phyloP scores from a whole-genome alignment of 2,113 vertebrate genomes.

The Planiliza haematocheilus region DNA sequence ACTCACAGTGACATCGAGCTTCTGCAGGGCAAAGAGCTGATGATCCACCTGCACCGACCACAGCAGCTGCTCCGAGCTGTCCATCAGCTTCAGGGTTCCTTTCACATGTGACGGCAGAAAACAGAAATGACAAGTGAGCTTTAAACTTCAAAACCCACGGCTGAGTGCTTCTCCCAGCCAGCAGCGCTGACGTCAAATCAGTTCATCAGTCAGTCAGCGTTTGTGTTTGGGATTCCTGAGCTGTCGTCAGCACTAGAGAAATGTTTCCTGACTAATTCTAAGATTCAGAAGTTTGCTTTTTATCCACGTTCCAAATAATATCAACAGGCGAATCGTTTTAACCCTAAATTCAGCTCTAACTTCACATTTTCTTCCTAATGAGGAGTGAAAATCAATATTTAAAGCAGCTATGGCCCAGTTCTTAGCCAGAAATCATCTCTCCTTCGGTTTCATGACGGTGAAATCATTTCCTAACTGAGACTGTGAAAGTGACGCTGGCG shows the following conservation, averaged over 20 bases:
- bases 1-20: conserved; percentile 96
- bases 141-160: not conserved
- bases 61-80: conserved; percentile 92
- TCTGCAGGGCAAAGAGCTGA: conserved; percentile 96
- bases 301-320: no score
- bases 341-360: not conserved
- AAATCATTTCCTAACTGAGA: not conserved
- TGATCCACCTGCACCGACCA: conserved; percentile 99
- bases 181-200: no score
- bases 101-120: not conserved
- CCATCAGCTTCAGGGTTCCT: conserved; percentile 97
- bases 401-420: not conserved
- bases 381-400: not conserved
- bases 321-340: not conserved
- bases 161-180: no score
- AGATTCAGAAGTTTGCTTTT: not conserved
- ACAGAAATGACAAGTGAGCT: not conserved
- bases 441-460: not conserved
- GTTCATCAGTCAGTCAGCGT: no score
- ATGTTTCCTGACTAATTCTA: no score
- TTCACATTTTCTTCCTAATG: not conserved
- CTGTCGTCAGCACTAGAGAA: no score
- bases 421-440: not conserved
- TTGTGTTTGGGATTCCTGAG: no score
- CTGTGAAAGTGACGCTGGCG: not conserved